phyloP scores from a whole-genome alignment of 2,797 vertebrate species.

The Menidia menidia region DNA sequence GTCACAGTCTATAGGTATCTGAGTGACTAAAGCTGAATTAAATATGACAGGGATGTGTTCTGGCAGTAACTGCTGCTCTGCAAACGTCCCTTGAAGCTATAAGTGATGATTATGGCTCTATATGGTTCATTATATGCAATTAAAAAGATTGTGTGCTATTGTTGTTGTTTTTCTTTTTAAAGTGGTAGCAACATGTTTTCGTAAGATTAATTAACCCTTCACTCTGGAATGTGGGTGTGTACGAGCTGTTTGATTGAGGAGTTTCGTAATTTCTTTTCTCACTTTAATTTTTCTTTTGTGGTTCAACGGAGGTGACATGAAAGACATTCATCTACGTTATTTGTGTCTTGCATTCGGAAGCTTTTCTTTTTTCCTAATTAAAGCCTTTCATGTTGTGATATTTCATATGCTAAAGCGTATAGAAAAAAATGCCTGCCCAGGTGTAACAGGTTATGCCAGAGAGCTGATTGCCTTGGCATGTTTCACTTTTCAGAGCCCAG shows the following conservation, averaged over 20 bases:
- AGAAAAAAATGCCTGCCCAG: not conserved
- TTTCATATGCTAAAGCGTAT: not conserved
- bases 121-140: too few species aligned
- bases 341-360: too few species aligned
- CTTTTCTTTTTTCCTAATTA: not conserved
- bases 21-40: conserved; percentile 32
- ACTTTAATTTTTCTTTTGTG: too few species aligned
- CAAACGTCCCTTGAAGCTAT: conserved; percentile 8
- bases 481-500: too few species aligned
- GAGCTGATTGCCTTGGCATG: not conserved
- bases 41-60: conserved; percentile 11
- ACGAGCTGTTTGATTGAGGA: not conserved
- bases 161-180: not conserved
- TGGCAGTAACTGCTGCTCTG: conserved; percentile 18
- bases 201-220: not conserved
- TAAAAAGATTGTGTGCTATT: too few species aligned
- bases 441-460: not conserved
- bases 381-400: not conserved
- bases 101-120: too few species aligned
- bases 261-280: too few species aligned
- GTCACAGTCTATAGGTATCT: conserved; percentile 41
- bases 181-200: not conserved
- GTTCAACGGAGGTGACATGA: too few species aligned
- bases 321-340: too few species aligned
- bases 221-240: not conserved